Evolutionary conservation across 2,113 vertebrate species (phyloP).

Genomic region (Micronisus gabar): DNA sequence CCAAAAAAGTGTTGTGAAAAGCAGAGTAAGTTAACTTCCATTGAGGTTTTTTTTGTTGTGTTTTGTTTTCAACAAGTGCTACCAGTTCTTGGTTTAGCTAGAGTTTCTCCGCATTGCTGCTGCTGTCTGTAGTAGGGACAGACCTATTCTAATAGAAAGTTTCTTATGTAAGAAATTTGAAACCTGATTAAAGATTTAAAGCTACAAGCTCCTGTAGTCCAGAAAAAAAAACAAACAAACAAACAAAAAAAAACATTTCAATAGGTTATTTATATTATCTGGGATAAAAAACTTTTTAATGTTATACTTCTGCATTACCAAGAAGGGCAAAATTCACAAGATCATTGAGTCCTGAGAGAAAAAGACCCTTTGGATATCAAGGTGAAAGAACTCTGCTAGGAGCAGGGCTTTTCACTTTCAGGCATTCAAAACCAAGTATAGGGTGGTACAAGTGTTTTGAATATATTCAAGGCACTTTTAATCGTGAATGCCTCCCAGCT

Average conservation of each 20-base stretch:
- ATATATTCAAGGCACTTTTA: not conserved
- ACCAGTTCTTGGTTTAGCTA: not conserved
- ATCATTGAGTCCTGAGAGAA: not conserved
- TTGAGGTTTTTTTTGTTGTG: too few relatives aligned
- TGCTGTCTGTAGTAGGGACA: not conserved
- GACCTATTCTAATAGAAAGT: not conserved
- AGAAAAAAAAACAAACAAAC: not conserved
- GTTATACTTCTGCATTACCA: not conserved
- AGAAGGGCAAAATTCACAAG: not conserved
- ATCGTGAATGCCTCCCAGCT: not conserved
- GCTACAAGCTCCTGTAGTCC: not conserved
- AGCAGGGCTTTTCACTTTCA: not conserved
- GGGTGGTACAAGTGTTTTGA: not conserved
- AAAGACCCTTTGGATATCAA: not conserved
- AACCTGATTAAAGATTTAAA: not conserved
- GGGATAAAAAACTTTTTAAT: not conserved
- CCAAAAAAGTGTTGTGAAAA: not conserved
- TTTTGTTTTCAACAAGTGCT: not conserved
- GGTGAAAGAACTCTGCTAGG: not conserved
- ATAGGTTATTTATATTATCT: not conserved
- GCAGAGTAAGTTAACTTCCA: not conserved
- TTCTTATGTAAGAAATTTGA: not conserved
- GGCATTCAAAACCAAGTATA: not conserved
- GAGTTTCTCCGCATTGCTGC: not conserved
- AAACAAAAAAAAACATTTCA: not conserved